Conservation (phyloP, 2,113 vertebrate species). For the Nibea coibor region DNA sequence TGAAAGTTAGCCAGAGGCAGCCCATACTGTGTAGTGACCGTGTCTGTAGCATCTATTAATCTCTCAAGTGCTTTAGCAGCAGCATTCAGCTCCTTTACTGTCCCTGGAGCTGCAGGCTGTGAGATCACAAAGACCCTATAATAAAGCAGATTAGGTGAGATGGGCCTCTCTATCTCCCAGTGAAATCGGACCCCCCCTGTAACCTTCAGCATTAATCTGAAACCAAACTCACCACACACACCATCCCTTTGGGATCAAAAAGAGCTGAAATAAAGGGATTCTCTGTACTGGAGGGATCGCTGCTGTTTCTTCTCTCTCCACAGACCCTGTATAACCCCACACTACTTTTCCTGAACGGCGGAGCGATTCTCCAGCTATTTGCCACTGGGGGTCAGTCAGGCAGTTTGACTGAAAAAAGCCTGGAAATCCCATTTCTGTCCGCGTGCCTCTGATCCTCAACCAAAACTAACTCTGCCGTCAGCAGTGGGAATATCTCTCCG, state of each 20-base stretch:
- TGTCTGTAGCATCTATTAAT: slow-evolving; percentile 72
- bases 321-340: slow-evolving; percentile 47
- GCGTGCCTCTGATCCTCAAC: slow-evolving; percentile 64
- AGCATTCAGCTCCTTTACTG: slow-evolving; percentile 50
- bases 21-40: slow-evolving; percentile 21
- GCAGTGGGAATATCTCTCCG: slow-evolving; percentile 61
- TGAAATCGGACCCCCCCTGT: slow-evolving; percentile 56
- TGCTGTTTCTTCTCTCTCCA: slow-evolving; percentile 29
- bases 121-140: slow-evolving; percentile 54
- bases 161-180: slow-evolving; percentile 43
- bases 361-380: slow-evolving; percentile 63
- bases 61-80: slow-evolving; percentile 71
- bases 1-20: slow-evolving; percentile 27
- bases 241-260: slow-evolving; percentile 25
- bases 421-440: slow-evolving; percentile 73
- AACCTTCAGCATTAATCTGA: slow-evolving; percentile 42
- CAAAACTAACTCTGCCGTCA: slow-evolving; percentile 71
- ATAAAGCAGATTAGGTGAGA: slow-evolving; percentile 63
- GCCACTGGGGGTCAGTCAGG: slow-evolving; percentile 49
- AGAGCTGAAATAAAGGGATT: slow-evolving; percentile 41
- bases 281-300: slow-evolving; percentile 30
- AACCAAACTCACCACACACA: slow-evolving; percentile 33
- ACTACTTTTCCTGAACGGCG: slow-evolving; percentile 35
- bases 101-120: slow-evolving; percentile 28
- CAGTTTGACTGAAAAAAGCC: slow-evolving; percentile 54